Percentiles rank a stretch among this genome's conserved stretches.
phyloP scores from a whole-genome alignment of 2,888 invertebrate genomes.

The Drosophila monieri region DNA sequence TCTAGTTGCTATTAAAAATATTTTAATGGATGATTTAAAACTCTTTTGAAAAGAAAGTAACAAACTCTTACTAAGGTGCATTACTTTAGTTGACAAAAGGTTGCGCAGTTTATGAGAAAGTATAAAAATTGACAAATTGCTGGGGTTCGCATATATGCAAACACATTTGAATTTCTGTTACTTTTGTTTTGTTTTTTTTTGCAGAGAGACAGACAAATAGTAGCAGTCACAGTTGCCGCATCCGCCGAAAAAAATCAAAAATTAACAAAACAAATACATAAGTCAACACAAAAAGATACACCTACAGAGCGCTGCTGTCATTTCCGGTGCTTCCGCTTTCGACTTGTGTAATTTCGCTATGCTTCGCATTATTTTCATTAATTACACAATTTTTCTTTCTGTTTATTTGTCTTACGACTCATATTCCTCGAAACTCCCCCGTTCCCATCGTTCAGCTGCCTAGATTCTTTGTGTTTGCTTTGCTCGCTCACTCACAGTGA shows the following conservation, averaged over 20 bases:
- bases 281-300: constrained; percentile 19
- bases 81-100: constrained; percentile 16
- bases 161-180: constrained; percentile 24
- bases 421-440: constrained; percentile 30
- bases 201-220: constrained; percentile 20
- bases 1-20: neutral
- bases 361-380: constrained; percentile 52
- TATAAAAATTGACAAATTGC: constrained; percentile 26
- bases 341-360: constrained; percentile 64
- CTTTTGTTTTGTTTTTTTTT: constrained; percentile 13
- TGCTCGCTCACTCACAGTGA: constrained; percentile 62
- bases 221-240: constrained; percentile 39
- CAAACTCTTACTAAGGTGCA: neutral
- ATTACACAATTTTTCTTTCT: constrained; percentile 55
- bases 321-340: constrained; percentile 75
- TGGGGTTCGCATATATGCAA: constrained; percentile 29
- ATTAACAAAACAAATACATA: constrained; percentile 13
- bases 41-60: neutral
- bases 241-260: constrained; percentile 36
- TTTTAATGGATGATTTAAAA: neutral
- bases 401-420: constrained; percentile 60
- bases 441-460: neutral
- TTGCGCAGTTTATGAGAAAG: constrained; percentile 28
- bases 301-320: constrained; percentile 46
- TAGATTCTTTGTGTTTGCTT: constrained; percentile 38